Conservation (phyloP, 2,888 invertebrate genomes). For the Amphipyra tragopoginis region DNA sequence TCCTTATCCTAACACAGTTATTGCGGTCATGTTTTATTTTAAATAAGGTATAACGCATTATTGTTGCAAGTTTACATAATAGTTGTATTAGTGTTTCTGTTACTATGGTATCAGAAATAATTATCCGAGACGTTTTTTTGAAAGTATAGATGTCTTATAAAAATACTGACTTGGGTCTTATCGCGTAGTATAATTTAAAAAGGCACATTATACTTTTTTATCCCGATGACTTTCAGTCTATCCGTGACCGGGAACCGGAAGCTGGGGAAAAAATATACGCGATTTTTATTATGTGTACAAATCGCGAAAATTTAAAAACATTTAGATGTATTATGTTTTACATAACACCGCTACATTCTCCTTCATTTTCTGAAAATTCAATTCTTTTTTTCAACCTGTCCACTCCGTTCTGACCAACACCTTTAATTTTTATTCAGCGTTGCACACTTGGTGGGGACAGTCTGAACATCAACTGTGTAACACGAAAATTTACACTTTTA, state of each 20-base stretch:
- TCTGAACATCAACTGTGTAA: slow-evolving; percentile 4
- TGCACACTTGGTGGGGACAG: slow-evolving; percentile 3
- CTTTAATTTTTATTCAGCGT: slow-evolving; percentile 18
- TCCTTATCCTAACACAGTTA: slow-evolving; percentile 42
- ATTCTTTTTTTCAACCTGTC: not conserved
- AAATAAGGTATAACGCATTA: slow-evolving; percentile 16
- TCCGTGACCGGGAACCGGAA: no score
- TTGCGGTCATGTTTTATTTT: slow-evolving; percentile 36
- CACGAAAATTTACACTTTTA: not conserved
- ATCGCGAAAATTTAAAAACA: no score
- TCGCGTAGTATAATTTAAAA: no score
- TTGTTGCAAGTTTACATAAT: slow-evolving; percentile 4
- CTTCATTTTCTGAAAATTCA: not conserved
- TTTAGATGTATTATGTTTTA: no score
- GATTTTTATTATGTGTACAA: no score
- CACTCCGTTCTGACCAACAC: not conserved
- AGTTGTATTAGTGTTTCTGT: slow-evolving; percentile 3
- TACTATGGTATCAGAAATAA: not conserved
- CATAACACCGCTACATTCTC: no score
- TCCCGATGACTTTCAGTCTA: no score
- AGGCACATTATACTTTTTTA: no score
- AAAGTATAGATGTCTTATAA: no score
- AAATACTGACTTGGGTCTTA: no score
- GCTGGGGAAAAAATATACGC: no score
- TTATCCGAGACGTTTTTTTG: not conserved